Evolutionary conservation across 2,113 vertebrate species (phyloP).

Genomic region (Prietella phreatophila): DNA sequence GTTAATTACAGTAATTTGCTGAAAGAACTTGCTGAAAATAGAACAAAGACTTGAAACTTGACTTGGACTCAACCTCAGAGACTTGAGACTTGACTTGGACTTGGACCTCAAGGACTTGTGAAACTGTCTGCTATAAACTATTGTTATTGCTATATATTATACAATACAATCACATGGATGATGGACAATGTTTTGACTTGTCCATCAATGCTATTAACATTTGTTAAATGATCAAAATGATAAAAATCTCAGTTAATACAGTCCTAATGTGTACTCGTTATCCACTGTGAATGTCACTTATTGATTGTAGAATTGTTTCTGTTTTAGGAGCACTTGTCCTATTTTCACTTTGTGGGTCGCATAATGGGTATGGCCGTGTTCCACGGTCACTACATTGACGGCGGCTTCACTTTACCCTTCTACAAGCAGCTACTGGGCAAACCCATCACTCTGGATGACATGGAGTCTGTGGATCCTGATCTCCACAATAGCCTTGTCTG

Average conservation of each 20-base stretch:
- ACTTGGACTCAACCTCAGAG: too few species aligned
- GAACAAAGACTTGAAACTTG: too few species aligned
- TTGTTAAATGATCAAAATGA: background rate
- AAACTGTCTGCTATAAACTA: background rate
- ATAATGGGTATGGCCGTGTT: constrained; percentile 99
- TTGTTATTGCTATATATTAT: background rate
- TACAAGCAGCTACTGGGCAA: constrained; percentile 98
- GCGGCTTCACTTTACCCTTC: constrained; percentile 95
- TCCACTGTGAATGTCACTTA: background rate
- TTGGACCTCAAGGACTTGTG: too few species aligned
- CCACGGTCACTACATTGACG: constrained; percentile 97
- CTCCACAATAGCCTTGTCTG: constrained; percentile 98
- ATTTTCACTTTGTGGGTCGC: constrained; percentile 97
- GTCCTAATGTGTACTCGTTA: background rate
- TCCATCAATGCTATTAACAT: background rate
- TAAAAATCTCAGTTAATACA: background rate
- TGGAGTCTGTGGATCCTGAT: constrained; percentile 97
- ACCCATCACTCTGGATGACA: constrained; percentile 96
- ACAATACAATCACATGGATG: background rate
- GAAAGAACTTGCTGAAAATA: too few species aligned
- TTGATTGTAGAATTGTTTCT: constrained; percentile 10
- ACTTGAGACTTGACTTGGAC: too few species aligned
- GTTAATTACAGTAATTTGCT: too few species aligned
- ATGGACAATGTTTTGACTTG: background rate
- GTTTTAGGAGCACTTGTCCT: constrained; percentile 91